Evolutionary conservation across 2,797 vertebrate genomes (phyloP), one percentile per base, ranked within the genome.

Genomic region (Perdix hodgsoniae): DNA sequence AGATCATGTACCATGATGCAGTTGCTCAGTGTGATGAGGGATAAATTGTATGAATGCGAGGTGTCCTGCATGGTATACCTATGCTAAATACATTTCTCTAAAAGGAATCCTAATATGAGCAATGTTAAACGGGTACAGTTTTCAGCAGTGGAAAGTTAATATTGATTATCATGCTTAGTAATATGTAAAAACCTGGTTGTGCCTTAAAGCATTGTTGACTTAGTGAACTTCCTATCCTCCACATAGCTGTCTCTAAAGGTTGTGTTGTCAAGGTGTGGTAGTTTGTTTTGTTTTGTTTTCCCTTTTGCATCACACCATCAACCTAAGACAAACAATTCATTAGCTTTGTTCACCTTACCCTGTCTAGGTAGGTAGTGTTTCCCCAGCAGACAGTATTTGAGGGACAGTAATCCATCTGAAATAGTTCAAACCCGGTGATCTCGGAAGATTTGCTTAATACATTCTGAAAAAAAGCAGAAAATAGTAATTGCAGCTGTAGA

Each of bases 1-100:
- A 29, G 92, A 40, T 78, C 50, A 54, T 72, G 17, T 85, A 24
- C 85, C 91, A 85, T 87, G 61, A 85, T 83, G 45, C 37, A 75
- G 57, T 72, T 82, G 23, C 26, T 84, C 57, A 47, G 18, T 67
- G 24, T 33, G 29, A 33, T 64, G 33, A 77, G 54, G 50, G 76
- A 76, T 77, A 71, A 84, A 79, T 88, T 74, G 49, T 6, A 52
- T 27, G 33, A 91, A 60, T 85, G 42, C 44, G 73, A 52, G 37
- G 11, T 72, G 65, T 84, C 61, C 74, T 90, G 37, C 23, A 35
- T 80, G 39, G 63, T 66, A 7, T 73, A n/a, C 27, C 52, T 77
- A 0, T 63, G 52, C 39, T 54, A 75, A 92, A 56, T 92, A 13
- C 69, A 74, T 71, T 86, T 78, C 69, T 91, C 67, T 61, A 21